phyloP scores from a whole-genome alignment of 1,140 invertebrate genomes.

The Scaptomyza hsui region DNA sequence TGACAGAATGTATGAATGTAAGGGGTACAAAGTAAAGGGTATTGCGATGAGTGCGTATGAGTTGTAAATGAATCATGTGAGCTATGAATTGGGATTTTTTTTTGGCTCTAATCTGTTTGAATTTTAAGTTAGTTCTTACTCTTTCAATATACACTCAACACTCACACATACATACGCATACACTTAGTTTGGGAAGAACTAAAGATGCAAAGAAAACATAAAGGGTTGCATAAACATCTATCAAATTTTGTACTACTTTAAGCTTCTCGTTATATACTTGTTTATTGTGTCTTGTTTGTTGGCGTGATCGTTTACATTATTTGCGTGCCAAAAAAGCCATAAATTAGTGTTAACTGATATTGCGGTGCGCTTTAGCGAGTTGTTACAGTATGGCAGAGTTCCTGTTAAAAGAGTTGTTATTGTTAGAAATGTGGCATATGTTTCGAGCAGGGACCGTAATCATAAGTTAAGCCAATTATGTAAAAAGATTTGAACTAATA shows the following conservation, averaged over 20 bases:
- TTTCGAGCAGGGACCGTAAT: conserved; percentile 1
- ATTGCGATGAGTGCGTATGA: conserved; percentile 18
- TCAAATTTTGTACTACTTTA: conserved; percentile 46
- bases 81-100: conserved; percentile 1
- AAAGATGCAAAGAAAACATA: conserved; percentile 4
- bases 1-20: conserved; percentile 56
- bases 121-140: conserved; percentile 59
- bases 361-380: conserved; percentile 69
- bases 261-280: conserved; percentile 18
- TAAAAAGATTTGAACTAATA: too few species aligned
- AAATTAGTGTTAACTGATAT: conserved; percentile 62
- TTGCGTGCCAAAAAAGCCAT: conserved; percentile 65
- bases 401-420: conserved; percentile 27
- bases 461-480: too few species aligned
- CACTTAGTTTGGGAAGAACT: not conserved
- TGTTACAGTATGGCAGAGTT: conserved; percentile 57
- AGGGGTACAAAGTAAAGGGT: not conserved
- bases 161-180: conserved; percentile 36
- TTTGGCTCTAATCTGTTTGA: conserved; percentile 6
- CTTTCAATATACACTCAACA: conserved; percentile 38
- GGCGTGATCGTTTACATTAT: conserved; percentile 29
- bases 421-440: not conserved
- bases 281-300: conserved; percentile 35
- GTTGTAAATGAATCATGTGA: not conserved
- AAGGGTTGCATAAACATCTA: conserved; percentile 40